phyloP scores from a whole-genome alignment of 2,888 invertebrate genomes.

The Nowickia ferox region DNA sequence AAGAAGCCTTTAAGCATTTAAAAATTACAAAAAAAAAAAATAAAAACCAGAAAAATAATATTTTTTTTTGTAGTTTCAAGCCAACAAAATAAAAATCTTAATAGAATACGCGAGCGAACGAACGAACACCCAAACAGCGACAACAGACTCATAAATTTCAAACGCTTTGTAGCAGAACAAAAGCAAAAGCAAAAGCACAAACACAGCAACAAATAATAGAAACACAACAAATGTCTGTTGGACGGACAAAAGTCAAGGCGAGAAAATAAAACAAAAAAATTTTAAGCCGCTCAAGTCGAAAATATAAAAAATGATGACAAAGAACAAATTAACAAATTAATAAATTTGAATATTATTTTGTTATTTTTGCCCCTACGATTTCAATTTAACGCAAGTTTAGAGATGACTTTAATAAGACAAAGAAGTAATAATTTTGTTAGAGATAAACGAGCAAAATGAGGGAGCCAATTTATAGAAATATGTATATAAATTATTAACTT shows the following conservation, averaged over 20 bases:
- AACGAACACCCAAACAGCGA: constrained; percentile 36
- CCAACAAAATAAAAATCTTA: constrained; percentile 6
- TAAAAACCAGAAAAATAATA: background rate
- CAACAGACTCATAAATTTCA: constrained; percentile 70
- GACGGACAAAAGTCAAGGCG: constrained; percentile 1
- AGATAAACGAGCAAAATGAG: constrained; percentile 8
- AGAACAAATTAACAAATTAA: constrained; percentile 74
- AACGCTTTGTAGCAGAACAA: constrained; percentile 68
- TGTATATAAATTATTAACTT: background rate
- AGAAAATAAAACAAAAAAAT: background rate
- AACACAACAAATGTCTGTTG: background rate
- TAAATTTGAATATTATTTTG: constrained; percentile 58
- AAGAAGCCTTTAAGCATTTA: constrained; percentile 20
- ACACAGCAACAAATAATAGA: constrained; percentile 51
- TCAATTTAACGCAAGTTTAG: constrained; percentile 43
- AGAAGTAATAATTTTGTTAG: background rate
- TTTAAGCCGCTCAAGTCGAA: constrained; percentile 43
- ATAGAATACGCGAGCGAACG: constrained; percentile 11
- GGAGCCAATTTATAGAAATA: background rate
- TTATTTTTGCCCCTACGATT: constrained; percentile 20
- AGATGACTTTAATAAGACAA: constrained; percentile 18
- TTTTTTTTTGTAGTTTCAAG: background rate
- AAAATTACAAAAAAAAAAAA: background rate
- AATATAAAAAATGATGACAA: constrained; percentile 66
- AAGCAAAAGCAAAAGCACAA: constrained; percentile 59